Percentiles rank a stretch among this genome's conserved stretches.
Conservation (phyloP, 2,113 vertebrate species). For the Halichoerus grypus region DNA sequence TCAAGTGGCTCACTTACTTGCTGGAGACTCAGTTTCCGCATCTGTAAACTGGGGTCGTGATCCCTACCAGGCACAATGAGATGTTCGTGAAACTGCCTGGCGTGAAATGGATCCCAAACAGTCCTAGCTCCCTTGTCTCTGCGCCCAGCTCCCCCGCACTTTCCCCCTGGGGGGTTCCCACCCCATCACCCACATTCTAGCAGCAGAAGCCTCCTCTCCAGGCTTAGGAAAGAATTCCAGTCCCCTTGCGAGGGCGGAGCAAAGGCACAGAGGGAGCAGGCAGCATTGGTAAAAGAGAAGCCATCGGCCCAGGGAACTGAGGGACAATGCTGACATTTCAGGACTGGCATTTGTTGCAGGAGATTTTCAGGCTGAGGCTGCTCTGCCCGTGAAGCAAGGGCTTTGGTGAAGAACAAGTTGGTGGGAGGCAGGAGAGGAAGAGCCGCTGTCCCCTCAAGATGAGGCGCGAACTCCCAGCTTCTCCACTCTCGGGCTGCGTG, state of each 20-base stretch:
- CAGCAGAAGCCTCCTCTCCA: too few species aligned
- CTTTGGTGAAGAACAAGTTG: neutral
- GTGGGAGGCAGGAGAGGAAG: neutral
- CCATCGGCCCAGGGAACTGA: neutral
- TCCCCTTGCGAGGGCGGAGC: fast-evolving
- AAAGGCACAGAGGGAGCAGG: neutral
- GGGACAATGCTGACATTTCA: neutral
- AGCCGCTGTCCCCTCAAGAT: fast-evolving
- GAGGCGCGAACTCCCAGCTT: neutral
- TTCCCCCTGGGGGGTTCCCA: neutral
- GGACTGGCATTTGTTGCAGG: neutral
- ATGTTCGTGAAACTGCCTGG: neutral
- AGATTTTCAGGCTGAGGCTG: neutral
- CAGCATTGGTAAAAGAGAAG: neutral
- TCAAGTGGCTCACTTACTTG: fast-evolving
- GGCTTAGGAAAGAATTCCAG: neutral
- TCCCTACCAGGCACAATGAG: fast-evolving
- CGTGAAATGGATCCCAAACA: fast-evolving
- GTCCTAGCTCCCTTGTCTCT: neutral
- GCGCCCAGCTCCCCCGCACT: neutral
- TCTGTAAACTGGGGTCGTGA: neutral
- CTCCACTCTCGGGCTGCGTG: neutral
- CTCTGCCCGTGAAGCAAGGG: neutral
- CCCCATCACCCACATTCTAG: neutral
- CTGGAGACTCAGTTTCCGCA: neutral